Evolutionary conservation across 2,888 invertebrate species (phyloP), one percentile per base, ranked within the genome.

Genomic region (Anorthoa munda): DNA sequence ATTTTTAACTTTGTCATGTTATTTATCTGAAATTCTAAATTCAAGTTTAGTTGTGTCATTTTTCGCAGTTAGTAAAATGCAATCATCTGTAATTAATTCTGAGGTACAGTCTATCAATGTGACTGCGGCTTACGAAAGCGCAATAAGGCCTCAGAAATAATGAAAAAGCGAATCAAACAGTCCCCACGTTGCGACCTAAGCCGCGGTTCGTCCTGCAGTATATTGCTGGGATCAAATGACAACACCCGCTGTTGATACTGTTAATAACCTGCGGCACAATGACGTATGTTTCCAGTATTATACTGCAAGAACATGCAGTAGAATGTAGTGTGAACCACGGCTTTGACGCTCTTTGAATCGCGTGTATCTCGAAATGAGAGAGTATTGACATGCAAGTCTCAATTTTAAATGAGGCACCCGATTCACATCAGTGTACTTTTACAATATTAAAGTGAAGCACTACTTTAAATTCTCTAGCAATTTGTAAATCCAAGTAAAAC

Each of bases 21-120:
- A 26, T 4, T 26, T 68, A 39, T 64, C 31, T 15, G 15, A 51
- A 15, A 51, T 51, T 64, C 50, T 63, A 64, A 67, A 67, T 21
- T 31, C 4, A 21, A 17, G 18, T 63, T 48, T 59, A 39, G 4
- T 21, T 46, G 11, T 48, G 23, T 26, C 2, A 18, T 15, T 63
- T 15, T 15, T 26, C n/a, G 0, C 15, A n/a, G 18, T 48, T 13
- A 17, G 48, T 12, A 15, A 7, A 39, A 55, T 18, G 4, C 11
- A 31, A 39, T 53, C 1, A 13, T 23, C 12, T 15, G 4, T n/a
- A 2, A 2, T 23, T n/a, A n/a, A 31, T 60, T n/a, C 12, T 46
- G 26, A 60, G 45, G n/a, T 58, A 45, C 23, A 45, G 18, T 45
- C 13, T 55, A 39, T 18, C 4, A 3, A 23, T 45, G 11, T 26